Conservation (phyloP, 35 echinoderm and acorn worm species). For the Diadema setosum region DNA sequence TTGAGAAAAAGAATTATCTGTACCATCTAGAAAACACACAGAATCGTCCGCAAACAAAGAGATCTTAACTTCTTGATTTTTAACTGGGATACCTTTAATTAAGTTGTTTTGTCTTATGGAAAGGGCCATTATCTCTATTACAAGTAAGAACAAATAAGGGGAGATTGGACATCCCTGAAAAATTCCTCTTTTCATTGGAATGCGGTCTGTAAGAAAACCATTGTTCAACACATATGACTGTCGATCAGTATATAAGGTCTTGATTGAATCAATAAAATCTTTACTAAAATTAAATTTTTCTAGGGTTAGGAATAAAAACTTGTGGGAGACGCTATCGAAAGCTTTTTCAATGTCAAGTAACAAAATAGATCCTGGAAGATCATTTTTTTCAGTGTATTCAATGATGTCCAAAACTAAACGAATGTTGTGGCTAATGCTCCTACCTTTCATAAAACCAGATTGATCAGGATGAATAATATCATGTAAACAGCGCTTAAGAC, state of each 20-base stretch:
- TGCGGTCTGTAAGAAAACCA: not conserved
- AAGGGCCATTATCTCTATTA: not conserved
- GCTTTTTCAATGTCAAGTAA: no score
- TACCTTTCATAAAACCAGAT: slow-evolving; percentile 1
- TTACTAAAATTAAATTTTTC: no score
- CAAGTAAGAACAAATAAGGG: not conserved
- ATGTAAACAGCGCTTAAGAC: not conserved
- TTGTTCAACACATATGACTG: slow-evolving; percentile 26
- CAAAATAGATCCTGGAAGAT: no score
- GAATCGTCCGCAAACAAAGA: slow-evolving; percentile 15
- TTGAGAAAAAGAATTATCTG: not conserved
- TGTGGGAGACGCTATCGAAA: no score
- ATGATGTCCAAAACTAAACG: not conserved
- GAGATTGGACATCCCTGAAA: not conserved
- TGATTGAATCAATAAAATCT: no score
- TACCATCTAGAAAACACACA: slow-evolving; percentile 9
- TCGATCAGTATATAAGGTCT: no score
- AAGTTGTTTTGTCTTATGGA: not conserved
- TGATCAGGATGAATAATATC: not conserved
- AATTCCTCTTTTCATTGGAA: not conserved
- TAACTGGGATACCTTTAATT: not conserved
- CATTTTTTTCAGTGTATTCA: not conserved
- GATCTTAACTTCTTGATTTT: slow-evolving; percentile 1
- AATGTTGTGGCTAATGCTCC: slow-evolving; percentile 1
- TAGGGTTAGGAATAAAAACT: no score